phyloP scores from a whole-genome alignment of 2,888 invertebrate genomes.

The Cataglyphis altisquamis region DNA sequence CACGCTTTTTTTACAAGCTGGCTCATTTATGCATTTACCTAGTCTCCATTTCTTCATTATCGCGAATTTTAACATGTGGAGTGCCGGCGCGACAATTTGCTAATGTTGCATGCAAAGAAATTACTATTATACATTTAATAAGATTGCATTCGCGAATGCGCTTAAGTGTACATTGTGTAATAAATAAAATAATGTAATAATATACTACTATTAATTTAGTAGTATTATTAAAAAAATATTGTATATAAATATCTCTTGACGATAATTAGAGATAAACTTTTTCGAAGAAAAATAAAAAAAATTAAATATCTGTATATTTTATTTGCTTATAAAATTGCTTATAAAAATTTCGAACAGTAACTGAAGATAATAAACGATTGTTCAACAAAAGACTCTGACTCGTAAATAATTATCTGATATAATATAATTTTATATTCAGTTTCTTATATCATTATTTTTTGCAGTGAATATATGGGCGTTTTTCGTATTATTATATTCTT shows the following conservation, averaged over 20 bases:
- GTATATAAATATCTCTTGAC: constrained; percentile 1
- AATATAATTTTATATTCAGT: not conserved
- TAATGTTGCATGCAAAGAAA: not conserved
- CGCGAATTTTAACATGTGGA: constrained; percentile 36
- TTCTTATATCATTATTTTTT: not conserved
- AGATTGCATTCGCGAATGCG: not conserved
- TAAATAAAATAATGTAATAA: not conserved
- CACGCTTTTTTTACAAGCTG: constrained; percentile 36
- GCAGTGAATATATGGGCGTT: not conserved
- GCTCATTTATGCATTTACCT: constrained; percentile 21
- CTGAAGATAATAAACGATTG: not conserved
- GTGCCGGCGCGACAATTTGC: constrained; percentile 19
- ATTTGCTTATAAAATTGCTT: too few relatives aligned
- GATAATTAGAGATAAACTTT: not conserved
- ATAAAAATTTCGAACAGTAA: not conserved
- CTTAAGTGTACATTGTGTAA: not conserved
- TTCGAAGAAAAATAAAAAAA: not conserved
- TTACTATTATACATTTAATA: not conserved
- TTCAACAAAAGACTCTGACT: not conserved
- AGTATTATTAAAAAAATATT: not conserved
- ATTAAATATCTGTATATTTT: not conserved
- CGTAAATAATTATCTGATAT: constrained; percentile 2
- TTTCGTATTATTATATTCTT: not conserved
- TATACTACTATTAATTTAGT: not conserved
- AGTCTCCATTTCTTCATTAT: constrained; percentile 23